Evolutionary conservation across 2,888 invertebrate species (phyloP), one percentile per base, ranked within the genome.

Genomic region (Diplazon laetatorius): DNA sequence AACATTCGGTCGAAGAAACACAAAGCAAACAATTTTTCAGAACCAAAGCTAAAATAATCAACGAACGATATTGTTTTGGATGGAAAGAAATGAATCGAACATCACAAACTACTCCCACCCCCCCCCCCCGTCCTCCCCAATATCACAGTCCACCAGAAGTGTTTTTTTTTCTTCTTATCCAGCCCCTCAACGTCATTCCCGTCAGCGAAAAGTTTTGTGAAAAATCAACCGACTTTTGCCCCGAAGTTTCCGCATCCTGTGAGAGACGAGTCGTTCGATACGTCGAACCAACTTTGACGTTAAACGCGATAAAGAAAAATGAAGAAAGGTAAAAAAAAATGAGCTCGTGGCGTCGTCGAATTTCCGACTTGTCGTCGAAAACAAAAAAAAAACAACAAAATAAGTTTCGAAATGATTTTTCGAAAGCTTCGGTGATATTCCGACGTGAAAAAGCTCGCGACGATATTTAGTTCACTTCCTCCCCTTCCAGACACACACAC

Each of bases 171-270:
- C 2, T n/a, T n/a, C n/a, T n/a, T n/a, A n/a, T n/a, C n/a, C n/a
- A n/a, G n/a, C 16, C 16, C 55, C n/a, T 35, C 30, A 55, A 14
- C 14, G 30, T 55, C 55, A 55, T 55, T 30, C 14, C 6, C 55
- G 55, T 55, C 52, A 22, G 25, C 25, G 25, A n/a, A 55, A 55
- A 55, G 55, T n/a, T n/a, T 55, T 55, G 30, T 14, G 35, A 55
- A 55, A 14, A 35, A 16, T 55, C 30, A 16, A 10, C 8, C 14
- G 6, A 9, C 8, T 9, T 9, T 10, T 30, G 8, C 14, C 12
- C 8, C 16, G 1, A 3, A 55, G 55, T 35, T 55, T 55, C n/a
- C 55, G 30, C 35, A 55, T 55, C 55, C 30, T 14, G 16, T 35
- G 35, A 16, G 10, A 55, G 35, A 55, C 30, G 16, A 9, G 14